Evolutionary conservation across 2,888 invertebrate genomes (phyloP), one percentile per base, ranked within the genome.

Genomic region (Volucella inanis): DNA sequence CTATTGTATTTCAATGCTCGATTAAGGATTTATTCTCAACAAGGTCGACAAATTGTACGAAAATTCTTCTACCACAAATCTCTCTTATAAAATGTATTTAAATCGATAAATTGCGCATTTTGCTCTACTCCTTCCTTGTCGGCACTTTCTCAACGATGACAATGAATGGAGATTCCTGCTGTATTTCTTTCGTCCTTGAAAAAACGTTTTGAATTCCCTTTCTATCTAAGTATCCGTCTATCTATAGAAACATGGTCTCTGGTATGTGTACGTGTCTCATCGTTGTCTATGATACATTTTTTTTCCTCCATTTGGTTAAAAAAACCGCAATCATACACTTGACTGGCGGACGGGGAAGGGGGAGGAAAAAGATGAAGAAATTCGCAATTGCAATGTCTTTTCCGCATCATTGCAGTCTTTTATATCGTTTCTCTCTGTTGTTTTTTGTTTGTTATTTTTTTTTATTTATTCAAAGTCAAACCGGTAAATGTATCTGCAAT

Each of bases 261-360:
- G 45, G 39, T 49, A 14, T 22, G 12, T 41, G 15, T 68, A 11
- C 54, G 52, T 72, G 61, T 22, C 38, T 18, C 61, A 72, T 31
- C 31, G 47, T 39, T 41, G 65, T 11, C 41, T 65, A 41, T 49
- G 49, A 22, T 57, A 50, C 54, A 9, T 22, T 47, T 75, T 57
- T 41, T 57, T 41, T 49, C 43, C 14, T 6, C 31, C 31, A 4
- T 6, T 31, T 31, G 4, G 31, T 4, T 31, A 6, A 31, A 31
- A 18, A 12, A 57, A 59, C 75, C 75, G 41, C 76, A 76, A 76
- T 76, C 59, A 59, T 52, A 50, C 43, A 59, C 76, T 76, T 61
- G 76, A 43, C 59, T 76, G 59, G 57, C 41, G 52, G 18, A 52
- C 54, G 41, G 15, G 31, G 71, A 0, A 2, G 18, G 18, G 2